A percentile compares a stretch with the other conserved stretches of the same genome.
These are phyloP conservation scores for Triplophysa dalaica DNA, from an alignment of 2,113 vertebrate species.

Conservation along the genomic window DNA sequence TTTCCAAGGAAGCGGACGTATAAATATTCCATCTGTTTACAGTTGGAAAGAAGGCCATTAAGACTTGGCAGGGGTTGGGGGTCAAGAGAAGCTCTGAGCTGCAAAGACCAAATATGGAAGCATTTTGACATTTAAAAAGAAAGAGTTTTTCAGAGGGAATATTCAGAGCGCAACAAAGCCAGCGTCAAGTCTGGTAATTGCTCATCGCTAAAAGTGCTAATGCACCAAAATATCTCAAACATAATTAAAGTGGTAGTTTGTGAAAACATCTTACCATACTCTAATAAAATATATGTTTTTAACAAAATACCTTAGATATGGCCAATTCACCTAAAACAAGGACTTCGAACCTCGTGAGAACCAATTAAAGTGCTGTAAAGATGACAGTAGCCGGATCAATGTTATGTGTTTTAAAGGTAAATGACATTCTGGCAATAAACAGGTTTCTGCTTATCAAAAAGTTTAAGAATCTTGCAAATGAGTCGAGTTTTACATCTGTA, in stretches of 20 bases:
- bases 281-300: background rate
- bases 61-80: conserved; percentile 40
- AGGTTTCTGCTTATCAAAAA: background rate
- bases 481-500: background rate
- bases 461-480: background rate
- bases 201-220: conserved; percentile 39
- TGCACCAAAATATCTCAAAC: conserved; percentile 15
- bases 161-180: conserved; percentile 37
- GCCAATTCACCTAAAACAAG: background rate
- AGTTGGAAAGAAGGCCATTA: conserved; percentile 40
- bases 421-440: background rate
- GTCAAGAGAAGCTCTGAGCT: conserved; percentile 42
- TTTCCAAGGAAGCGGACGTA: conserved; percentile 22
- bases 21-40: conserved; percentile 40
- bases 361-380: background rate
- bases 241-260: background rate
- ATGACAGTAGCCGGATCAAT: background rate
- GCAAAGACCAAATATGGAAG: conserved; percentile 18
- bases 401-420: background rate
- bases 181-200: conserved; percentile 10
- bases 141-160: conserved; percentile 28
- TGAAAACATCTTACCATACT: background rate
- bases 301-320: background rate
- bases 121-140: conserved; percentile 52
- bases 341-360: background rate